These are phyloP conservation scores for Neopelma chrysocephalum DNA, from an alignment of 2,797 vertebrate genomes.

Conservation along the genomic window DNA sequence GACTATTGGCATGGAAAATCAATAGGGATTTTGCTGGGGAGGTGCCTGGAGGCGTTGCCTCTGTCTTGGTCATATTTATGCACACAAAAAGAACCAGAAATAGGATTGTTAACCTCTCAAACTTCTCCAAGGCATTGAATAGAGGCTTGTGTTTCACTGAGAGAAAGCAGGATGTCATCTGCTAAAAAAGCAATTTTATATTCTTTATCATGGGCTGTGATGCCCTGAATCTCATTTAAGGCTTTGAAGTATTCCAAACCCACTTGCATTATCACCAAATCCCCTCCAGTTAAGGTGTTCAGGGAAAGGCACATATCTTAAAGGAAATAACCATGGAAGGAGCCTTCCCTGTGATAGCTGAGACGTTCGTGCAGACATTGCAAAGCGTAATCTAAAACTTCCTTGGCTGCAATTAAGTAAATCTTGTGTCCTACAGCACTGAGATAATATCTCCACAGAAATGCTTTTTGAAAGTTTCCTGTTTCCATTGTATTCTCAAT, in stretches of 20 bases:
- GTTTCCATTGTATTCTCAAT: conserved; percentile 52
- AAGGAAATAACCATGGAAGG: not conserved
- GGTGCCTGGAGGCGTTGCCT: conserved; percentile 50
- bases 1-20: conserved; percentile 33
- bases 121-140: conserved; percentile 41
- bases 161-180: conserved; percentile 59
- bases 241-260: conserved; percentile 27
- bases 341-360: conserved; percentile 23
- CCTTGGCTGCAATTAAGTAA: conserved; percentile 65
- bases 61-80: conserved; percentile 24
- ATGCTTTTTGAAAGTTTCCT: conserved; percentile 61
- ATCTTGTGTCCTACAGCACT: conserved; percentile 55
- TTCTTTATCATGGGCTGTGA: conserved; percentile 32
- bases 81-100: conserved; percentile 33
- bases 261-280: conserved; percentile 13
- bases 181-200: conserved; percentile 53
- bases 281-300: not conserved
- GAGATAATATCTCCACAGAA: conserved; percentile 66
- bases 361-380: conserved; percentile 37
- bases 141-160: conserved; percentile 52
- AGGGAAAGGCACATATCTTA: not conserved
- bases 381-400: conserved; percentile 63
- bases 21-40: conserved; percentile 44
- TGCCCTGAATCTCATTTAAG: conserved; percentile 50
- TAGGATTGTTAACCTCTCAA: conserved; percentile 1